Evolutionary conservation across 1,140 invertebrate genomes (phyloP).

Genomic region (Bicyclus anynana): DNA sequence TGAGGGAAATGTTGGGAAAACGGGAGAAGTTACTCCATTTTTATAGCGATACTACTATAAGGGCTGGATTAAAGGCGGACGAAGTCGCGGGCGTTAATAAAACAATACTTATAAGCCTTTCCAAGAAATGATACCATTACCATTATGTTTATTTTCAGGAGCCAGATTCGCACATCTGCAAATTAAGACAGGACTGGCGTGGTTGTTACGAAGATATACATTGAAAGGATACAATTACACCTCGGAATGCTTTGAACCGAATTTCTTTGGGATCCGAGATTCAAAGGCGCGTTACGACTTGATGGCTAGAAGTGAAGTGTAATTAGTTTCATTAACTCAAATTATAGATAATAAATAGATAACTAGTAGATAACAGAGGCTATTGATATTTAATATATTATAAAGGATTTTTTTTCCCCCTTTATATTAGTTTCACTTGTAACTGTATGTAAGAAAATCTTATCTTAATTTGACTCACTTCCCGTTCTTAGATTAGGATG

Average conservation of each 20-base stretch:
- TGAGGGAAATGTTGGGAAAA: too few relatives aligned
- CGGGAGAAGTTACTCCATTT: too few relatives aligned
- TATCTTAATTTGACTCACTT: too few relatives aligned
- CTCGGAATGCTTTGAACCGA: constrained; percentile 11
- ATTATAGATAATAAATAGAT: neutral
- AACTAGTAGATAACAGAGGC: neutral
- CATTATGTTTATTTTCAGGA: constrained; percentile 19
- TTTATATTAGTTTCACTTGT: too few relatives aligned
- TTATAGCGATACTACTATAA: too few relatives aligned
- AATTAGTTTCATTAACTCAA: too few relatives aligned
- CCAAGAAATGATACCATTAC: neutral
- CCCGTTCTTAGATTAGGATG: too few relatives aligned
- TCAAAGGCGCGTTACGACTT: constrained; percentile 19
- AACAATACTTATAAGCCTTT: neutral
- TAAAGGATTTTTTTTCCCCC: too few relatives aligned
- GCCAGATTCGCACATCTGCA: constrained; percentile 73
- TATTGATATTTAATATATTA: too few relatives aligned
- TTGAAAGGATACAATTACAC: constrained; percentile 23
- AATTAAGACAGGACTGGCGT: constrained; percentile 56
- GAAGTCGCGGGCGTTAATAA: neutral
- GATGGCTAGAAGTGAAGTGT: constrained; percentile 9
- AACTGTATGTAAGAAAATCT: too few relatives aligned
- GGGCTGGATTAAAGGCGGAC: too few relatives aligned
- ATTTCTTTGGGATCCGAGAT: constrained; percentile 21
- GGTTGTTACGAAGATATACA: constrained; percentile 44